Conservation (phyloP, 2,797 vertebrate genomes). For the Sebastiscus tertius region DNA sequence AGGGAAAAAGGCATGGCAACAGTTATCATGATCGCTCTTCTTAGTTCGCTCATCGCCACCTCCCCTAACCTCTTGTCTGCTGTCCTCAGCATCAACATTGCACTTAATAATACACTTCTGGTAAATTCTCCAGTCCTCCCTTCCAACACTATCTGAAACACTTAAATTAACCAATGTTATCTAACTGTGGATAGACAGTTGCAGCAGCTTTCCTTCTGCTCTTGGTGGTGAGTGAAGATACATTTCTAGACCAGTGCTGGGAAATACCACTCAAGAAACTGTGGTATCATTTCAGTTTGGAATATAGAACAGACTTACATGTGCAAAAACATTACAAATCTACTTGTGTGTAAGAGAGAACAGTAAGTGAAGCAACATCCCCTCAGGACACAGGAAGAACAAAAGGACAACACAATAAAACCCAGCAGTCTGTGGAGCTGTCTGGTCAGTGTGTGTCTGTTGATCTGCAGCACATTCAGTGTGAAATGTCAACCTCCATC, state of each 20-base stretch:
- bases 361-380: background rate
- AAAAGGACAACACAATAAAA: background rate
- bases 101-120: background rate
- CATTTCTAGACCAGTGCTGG: background rate
- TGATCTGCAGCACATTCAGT: background rate
- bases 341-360: background rate
- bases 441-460: background rate
- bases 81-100: conserved; percentile 31
- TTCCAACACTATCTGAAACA: conserved; percentile 6
- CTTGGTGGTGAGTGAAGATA: background rate
- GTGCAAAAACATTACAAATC: background rate
- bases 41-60: background rate
- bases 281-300: background rate
- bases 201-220: background rate
- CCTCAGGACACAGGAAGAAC: background rate
- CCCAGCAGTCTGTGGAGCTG: background rate
- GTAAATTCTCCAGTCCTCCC: background rate
- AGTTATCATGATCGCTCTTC: conserved; percentile 41
- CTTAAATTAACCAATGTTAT: conserved; percentile 30
- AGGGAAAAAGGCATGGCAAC: background rate
- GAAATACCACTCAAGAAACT: background rate
- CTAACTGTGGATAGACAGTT: conserved; percentile 8
- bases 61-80: conserved; percentile 18
- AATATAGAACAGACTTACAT: background rate
- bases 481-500: background rate